Percentiles rank a stretch among this genome's conserved stretches.
phyloP scores from a whole-genome alignment of 2,888 invertebrate genomes.

The Rhodophaea formosa region DNA sequence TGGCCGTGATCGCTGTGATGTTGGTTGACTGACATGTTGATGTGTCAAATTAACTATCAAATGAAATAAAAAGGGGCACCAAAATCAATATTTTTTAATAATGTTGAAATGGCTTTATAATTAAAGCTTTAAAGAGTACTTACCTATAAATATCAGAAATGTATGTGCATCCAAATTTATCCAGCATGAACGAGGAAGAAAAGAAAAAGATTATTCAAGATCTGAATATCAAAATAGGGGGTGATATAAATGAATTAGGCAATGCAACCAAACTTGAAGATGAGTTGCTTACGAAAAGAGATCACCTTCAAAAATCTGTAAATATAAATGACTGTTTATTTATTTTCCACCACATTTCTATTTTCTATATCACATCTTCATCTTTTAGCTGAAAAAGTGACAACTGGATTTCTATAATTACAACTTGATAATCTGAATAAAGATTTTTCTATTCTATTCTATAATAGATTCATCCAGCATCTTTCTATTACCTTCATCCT shows the following conservation, averaged over 20 bases:
- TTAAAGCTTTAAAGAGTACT: neutral
- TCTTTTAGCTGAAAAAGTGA: too few relatives aligned
- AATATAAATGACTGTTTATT: slow-evolving; percentile 31
- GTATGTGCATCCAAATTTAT: neutral
- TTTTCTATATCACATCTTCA: neutral
- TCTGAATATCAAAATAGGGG: slow-evolving; percentile 61
- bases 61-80: too few relatives aligned
- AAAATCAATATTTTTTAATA: too few relatives aligned
- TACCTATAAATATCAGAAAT: neutral
- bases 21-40: too few relatives aligned
- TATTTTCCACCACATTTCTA: neutral
- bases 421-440: too few relatives aligned
- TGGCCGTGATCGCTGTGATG: too few relatives aligned
- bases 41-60: too few relatives aligned
- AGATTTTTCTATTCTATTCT: too few relatives aligned
- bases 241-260: slow-evolving; percentile 59
- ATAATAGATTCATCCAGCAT: too few relatives aligned
- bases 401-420: too few relatives aligned
- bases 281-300: slow-evolving; percentile 48
- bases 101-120: neutral
- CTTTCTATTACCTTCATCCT: too few relatives aligned
- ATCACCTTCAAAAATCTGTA: slow-evolving; percentile 55
- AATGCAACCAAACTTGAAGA: slow-evolving; percentile 50
- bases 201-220: slow-evolving; percentile 75
- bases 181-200: slow-evolving; percentile 49